Base-by-base conservation (phyloP, 2,888 invertebrate genomes). In the Hyppa rectilinea region DNA sequence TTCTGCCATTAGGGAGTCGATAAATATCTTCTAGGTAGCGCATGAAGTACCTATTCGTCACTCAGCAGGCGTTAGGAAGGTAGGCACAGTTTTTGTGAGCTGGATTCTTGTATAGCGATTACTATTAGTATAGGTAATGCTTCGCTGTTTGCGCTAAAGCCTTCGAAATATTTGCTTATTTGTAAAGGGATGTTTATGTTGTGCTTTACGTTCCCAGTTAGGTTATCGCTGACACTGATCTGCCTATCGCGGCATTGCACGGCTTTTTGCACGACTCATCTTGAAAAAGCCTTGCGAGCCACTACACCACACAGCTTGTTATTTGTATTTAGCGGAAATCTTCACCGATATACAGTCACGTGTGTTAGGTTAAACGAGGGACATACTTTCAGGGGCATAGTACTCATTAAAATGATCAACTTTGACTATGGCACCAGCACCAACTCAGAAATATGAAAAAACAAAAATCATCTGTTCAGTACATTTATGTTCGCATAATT, bases 11-110 rank as follows among this genome's bases (percentile, higher is more conserved):
- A 84, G 43, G 31, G 50, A 23, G 61, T 14, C 60, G 76, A 83
- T 84, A 83, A 78, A 83, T 78, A 80, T 81, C 69, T 55, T 69
- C 49, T 52, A 58, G 77, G 58, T 76, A 73, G 50, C 49, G 29
- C 58, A 64, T 80, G 78, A 81, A 75, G 68, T 74, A n/a, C n/a
- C n/a, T n/a, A 77, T 80, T 83, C 61, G 80, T 63, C 73, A 74
- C 74, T 75, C 81, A 68, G 78, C 78, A 66, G 69, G 75, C 69
- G 75, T 64, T 82, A 53, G 61, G 77, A 58, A 29, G 65, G 67
- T 59, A 40, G 64, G 29, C 70, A 61, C 26, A 62, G 80, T 83
- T 83, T 83, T 83, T 84, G 73, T 66, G 29, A 14, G 9, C 20
- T 72, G 65, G 74, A 71, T 76, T 80, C 73, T 70, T 58, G 70